Percentiles rank a stretch among this genome's conserved stretches.
Conservation (phyloP, 2,888 invertebrate genomes). For the Hirtodrosophila alboralis region DNA sequence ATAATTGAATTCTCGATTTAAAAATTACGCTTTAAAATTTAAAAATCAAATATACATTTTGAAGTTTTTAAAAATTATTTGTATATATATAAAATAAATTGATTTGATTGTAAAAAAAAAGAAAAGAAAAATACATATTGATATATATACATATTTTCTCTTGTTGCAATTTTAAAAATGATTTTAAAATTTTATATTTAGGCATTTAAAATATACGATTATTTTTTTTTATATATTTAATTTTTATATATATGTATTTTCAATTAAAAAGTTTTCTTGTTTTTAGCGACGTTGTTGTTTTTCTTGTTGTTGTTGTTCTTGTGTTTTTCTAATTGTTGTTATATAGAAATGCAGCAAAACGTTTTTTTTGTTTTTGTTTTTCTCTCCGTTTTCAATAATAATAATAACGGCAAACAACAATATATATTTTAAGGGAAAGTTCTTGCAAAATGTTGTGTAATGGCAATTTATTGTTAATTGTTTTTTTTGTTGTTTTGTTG, state of each 20-base stretch:
- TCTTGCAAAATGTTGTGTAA: slow-evolving; percentile 39
- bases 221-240: slow-evolving; percentile 3
- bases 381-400: slow-evolving; percentile 65
- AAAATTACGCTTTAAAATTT: slow-evolving; percentile 63
- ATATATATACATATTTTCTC: slow-evolving; percentile 31
- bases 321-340: slow-evolving; percentile 45
- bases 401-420: slow-evolving; percentile 76
- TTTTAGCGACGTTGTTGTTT: slow-evolving; percentile 78
- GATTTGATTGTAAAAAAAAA: slow-evolving; percentile 53
- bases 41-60: slow-evolving; percentile 66
- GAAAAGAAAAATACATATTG: slow-evolving; percentile 46
- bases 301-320: slow-evolving; percentile 46
- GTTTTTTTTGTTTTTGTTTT: slow-evolving; percentile 71
- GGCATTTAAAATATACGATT: slow-evolving; percentile 36
- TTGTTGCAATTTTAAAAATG: slow-evolving; percentile 54
- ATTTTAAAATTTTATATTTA: slow-evolving; percentile 51
- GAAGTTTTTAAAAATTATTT: slow-evolving; percentile 53
- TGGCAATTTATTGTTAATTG: slow-evolving; percentile 42
- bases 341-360: slow-evolving; percentile 69
- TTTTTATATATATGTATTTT: slow-evolving; percentile 28
- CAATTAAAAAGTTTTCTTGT: slow-evolving; percentile 75
- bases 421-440: slow-evolving; percentile 54
- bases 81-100: slow-evolving; percentile 36
- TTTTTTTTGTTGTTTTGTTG: slow-evolving; percentile 53
- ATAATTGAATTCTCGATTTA: slow-evolving; percentile 47